phyloP scores from a whole-genome alignment of 2,888 invertebrate species.

The Drosophila meridionalis region DNA sequence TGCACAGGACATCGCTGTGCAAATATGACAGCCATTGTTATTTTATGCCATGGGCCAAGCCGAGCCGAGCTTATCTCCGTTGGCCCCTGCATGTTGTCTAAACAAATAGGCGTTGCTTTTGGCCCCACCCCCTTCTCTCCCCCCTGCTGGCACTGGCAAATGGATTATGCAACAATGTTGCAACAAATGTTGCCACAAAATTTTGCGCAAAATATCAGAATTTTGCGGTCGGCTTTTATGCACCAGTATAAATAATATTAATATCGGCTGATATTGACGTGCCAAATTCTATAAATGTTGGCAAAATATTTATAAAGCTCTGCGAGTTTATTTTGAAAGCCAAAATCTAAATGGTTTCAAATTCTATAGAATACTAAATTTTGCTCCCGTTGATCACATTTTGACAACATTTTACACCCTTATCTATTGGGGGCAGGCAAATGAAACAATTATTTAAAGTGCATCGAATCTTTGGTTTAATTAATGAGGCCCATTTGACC shows the following conservation, averaged over 20 bases:
- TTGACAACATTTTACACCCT: neutral
- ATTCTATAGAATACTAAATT: neutral
- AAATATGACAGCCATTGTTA: conserved; percentile 56
- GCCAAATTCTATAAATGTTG: conserved; percentile 15
- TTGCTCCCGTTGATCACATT: neutral
- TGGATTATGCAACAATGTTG: conserved; percentile 66
- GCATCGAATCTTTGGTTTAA: neutral
- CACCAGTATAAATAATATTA: conserved; percentile 13
- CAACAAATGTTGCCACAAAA: conserved; percentile 41
- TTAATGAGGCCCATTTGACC: neutral
- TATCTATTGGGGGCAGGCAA: neutral
- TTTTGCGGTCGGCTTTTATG: conserved; percentile 43
- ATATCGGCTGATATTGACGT: conserved; percentile 4
- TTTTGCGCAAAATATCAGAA: conserved; percentile 25
- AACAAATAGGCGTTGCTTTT: conserved; percentile 57
- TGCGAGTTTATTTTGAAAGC: neutral
- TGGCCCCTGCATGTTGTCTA: conserved; percentile 40
- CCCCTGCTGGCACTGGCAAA: conserved; percentile 5
- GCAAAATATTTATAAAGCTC: conserved; percentile 29
- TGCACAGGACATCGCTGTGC: conserved; percentile 28
- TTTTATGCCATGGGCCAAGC: conserved; percentile 13
- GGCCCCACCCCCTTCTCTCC: neutral
- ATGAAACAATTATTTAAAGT: neutral
- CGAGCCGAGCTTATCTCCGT: conserved; percentile 31
- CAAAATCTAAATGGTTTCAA: neutral